Percentiles rank a stretch among this genome's conserved stretches.
These are phyloP conservation scores for Physocephala rufipes DNA, from an alignment of 2,888 invertebrate genomes.

Conservation along the genomic window DNA sequence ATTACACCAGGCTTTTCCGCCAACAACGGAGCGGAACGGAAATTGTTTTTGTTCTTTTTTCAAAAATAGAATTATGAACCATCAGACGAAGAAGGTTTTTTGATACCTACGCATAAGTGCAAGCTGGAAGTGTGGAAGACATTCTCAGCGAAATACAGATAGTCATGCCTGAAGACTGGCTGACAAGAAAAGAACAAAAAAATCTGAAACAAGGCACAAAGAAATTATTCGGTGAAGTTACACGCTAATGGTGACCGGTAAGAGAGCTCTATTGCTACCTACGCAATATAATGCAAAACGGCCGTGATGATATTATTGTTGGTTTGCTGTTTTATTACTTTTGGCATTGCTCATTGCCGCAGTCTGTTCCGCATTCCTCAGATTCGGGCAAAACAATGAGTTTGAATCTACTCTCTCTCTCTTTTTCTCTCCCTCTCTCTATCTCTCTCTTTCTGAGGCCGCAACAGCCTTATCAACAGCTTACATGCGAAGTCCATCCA, in stretches of 20 bases:
- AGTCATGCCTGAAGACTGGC: background rate
- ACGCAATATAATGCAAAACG: conserved; percentile 15
- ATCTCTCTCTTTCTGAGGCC: too few species aligned
- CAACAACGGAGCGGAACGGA: background rate
- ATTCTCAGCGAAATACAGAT: conserved; percentile 20
- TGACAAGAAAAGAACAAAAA: conserved; percentile 5
- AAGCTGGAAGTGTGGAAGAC: conserved; percentile 23
- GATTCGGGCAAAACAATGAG: conserved; percentile 40
- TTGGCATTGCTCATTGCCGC: conserved; percentile 7
- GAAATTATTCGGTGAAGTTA: conserved; percentile 24
- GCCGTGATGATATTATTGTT: conserved; percentile 10
- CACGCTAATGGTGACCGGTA: conserved; percentile 8
- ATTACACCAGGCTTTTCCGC: background rate
- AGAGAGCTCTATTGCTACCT: conserved; percentile 15
- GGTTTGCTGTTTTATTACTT: conserved; percentile 9
- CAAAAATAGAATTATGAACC: background rate
- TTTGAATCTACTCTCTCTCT: conserved; percentile 27
- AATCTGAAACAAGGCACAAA: background rate
- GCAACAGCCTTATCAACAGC: conserved; percentile 11
- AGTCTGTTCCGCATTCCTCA: conserved; percentile 47
- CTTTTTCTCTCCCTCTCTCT: too few species aligned
- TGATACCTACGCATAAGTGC: conserved; percentile 36
- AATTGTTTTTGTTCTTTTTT: conserved; percentile 2
- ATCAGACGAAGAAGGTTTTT: conserved; percentile 4
- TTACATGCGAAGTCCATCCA: background rate